Conservation (phyloP, 2,888 invertebrate species). For the Cryptocephalus primarius region DNA sequence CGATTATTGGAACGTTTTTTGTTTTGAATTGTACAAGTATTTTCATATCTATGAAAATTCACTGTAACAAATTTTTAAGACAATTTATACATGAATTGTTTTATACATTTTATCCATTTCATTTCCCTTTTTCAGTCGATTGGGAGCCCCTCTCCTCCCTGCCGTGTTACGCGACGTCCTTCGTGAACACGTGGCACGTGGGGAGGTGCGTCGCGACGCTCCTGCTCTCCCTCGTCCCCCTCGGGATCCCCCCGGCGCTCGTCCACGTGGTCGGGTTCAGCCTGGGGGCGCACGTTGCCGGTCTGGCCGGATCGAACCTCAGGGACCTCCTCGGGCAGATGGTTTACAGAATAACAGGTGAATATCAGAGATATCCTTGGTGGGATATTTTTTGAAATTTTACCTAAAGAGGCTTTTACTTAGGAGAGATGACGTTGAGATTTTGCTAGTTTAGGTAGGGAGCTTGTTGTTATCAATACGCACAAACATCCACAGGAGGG, state of each 20-base stretch:
- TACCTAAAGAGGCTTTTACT: no score
- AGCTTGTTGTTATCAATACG: no score
- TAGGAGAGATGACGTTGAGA: no score
- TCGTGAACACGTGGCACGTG: slow-evolving; percentile 47
- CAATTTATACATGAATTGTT: no score
- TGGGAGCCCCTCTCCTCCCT: slow-evolving; percentile 40
- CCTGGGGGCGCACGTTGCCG: slow-evolving; percentile 45
- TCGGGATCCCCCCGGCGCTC: slow-evolving; percentile 29
- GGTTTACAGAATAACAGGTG: slow-evolving; percentile 35
- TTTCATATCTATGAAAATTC: no score
- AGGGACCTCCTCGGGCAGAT: slow-evolving; percentile 23
- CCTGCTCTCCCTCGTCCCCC: slow-evolving; percentile 31
- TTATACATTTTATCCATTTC: no score
- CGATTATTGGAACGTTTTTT: no score
- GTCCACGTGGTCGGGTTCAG: slow-evolving; percentile 49
- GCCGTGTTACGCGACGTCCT: slow-evolving; percentile 49
- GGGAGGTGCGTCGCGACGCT: slow-evolving; percentile 45
- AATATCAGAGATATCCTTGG: neutral
- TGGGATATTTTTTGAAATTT: no score
- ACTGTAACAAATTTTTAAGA: no score
- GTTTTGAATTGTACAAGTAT: no score
- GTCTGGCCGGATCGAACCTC: slow-evolving; percentile 34
- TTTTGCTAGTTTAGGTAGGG: no score
- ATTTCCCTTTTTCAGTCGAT: slow-evolving; percentile 35
- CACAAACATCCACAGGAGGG: no score